A percentile compares a stretch with the other conserved stretches of the same genome.
Evolutionary conservation across 2,113 vertebrate genomes (phyloP).

Genomic region (Gymnogyps californianus): DNA sequence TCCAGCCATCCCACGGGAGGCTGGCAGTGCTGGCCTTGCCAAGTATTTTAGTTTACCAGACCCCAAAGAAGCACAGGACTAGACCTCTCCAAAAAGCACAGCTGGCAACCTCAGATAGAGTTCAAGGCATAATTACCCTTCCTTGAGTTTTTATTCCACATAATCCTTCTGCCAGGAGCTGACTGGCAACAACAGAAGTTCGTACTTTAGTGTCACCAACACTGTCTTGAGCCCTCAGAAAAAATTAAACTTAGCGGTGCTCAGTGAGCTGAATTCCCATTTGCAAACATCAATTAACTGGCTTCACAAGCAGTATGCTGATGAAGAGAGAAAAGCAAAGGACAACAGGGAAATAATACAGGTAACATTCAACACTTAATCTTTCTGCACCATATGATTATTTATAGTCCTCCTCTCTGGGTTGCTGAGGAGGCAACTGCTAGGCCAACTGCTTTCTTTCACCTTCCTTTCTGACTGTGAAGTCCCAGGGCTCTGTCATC

Average conservation of each 20-base stretch:
- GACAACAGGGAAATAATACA: neutral
- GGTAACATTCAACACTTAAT: neutral
- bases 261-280: neutral
- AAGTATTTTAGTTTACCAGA: neutral
- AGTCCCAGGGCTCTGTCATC: neutral
- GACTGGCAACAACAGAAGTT: neutral
- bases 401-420: neutral
- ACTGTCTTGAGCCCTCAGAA: neutral
- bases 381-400: neutral
- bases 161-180: neutral
- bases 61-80: neutral
- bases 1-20: neutral
- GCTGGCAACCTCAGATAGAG: neutral
- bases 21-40: neutral
- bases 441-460: neutral
- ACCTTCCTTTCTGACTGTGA: neutral
- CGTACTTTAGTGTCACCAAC: neutral
- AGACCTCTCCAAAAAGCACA: neutral
- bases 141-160: neutral
- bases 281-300: neutral
- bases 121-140: neutral
- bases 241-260: neutral
- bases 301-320: neutral
- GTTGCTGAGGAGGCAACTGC: neutral
- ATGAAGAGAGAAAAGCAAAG: neutral